Percentiles rank a stretch among this genome's conserved stretches.
These are phyloP conservation scores for Temnothorax longispinosus DNA, from an alignment of 1,140 invertebrate genomes.

Conservation along the genomic window DNA sequence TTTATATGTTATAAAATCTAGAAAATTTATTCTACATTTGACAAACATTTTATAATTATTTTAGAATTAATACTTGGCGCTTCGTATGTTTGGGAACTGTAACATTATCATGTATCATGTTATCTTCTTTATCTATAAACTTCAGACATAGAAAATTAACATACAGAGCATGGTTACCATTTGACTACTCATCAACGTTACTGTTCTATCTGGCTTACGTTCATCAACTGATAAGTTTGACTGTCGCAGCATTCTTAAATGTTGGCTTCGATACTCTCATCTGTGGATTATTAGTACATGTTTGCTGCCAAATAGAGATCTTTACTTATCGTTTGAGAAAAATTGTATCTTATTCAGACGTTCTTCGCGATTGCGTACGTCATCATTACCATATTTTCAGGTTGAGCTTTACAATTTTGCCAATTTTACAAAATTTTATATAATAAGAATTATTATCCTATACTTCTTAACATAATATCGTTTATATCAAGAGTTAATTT, in stretches of 20 bases:
- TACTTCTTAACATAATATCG: neutral
- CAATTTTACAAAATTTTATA: neutral
- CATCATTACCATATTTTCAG: conserved; percentile 40
- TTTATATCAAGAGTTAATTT: neutral
- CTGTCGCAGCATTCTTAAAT: conserved; percentile 17
- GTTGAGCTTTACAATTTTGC: neutral
- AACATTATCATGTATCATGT: conserved; percentile 40
- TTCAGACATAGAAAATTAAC: conserved; percentile 45
- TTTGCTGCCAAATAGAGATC: conserved; percentile 64
- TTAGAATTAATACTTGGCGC: conserved; percentile 19
- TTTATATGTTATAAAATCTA: neutral
- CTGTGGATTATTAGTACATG: conserved; percentile 60
- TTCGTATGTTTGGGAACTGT: conserved; percentile 52
- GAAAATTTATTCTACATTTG: too few relatives aligned
- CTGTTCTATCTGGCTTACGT: conserved; percentile 60
- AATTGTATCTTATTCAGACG: neutral
- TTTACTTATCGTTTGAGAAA: conserved; percentile 50
- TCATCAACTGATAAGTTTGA: conserved; percentile 64
- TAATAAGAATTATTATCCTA: neutral
- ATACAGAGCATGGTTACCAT: conserved; percentile 73
- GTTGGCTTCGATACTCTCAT: conserved; percentile 56
- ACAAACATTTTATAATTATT: neutral
- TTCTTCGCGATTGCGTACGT: neutral
- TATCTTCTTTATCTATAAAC: conserved; percentile 60
- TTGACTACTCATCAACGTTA: conserved; percentile 29